A percentile compares a stretch with the other conserved stretches of the same genome.
Evolutionary conservation across 2,888 invertebrate genomes (phyloP).

Genomic region (Labia minor): DNA sequence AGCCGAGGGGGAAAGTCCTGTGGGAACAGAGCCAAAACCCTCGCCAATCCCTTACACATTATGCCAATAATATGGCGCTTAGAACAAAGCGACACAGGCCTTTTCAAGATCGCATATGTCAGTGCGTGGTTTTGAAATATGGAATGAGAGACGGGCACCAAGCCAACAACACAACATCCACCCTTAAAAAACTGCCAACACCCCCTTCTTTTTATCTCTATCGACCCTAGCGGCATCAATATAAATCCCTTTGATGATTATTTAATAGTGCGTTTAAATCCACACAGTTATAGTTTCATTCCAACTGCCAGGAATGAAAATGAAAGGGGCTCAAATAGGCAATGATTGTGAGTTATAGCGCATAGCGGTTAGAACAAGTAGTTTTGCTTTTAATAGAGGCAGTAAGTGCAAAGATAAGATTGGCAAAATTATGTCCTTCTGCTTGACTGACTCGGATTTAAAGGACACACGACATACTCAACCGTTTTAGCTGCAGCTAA

Average conservation of each 20-base stretch:
- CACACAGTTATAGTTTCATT: not conserved
- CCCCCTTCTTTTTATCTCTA: not conserved
- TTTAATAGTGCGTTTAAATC: not conserved
- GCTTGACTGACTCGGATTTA: not conserved
- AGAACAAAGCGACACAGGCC: slow-evolving; percentile 7
- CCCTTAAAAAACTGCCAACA: not conserved
- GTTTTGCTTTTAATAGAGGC: not conserved
- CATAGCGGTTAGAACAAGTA: slow-evolving; percentile 3
- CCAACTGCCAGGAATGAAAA: not conserved
- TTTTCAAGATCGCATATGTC: slow-evolving; percentile 5
- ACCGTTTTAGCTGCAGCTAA: not conserved
- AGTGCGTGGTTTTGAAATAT: not conserved
- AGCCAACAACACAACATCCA: not conserved
- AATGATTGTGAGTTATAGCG: not conserved
- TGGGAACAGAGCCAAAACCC: not conserved
- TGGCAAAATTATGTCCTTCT: not conserved
- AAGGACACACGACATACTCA: not conserved
- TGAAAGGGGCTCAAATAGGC: not conserved
- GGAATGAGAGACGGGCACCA: not conserved
- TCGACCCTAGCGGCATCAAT: not conserved
- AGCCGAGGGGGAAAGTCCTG: not conserved
- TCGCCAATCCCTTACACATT: not conserved
- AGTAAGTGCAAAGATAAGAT: slow-evolving; percentile 13
- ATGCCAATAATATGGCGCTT: not conserved
- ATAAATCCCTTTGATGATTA: slow-evolving; percentile 7